Percentiles rank a stretch among this genome's conserved stretches.
These are phyloP conservation scores for Cyprinodon diabolis DNA, from an alignment of 2,797 vertebrate species.

Conservation along the genomic window DNA sequence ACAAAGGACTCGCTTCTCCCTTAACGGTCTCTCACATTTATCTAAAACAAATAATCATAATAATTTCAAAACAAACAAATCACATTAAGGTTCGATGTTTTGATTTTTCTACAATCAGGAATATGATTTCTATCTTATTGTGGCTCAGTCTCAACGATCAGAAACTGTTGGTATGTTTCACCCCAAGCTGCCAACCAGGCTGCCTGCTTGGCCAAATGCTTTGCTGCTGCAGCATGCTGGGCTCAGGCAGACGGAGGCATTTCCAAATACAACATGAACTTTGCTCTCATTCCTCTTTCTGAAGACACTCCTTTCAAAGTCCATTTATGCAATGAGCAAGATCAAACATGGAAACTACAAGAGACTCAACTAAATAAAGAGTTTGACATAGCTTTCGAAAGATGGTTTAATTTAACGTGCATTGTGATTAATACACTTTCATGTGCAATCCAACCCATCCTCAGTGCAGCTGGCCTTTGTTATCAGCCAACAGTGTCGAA, in stretches of 20 bases:
- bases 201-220: background rate
- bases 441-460: background rate
- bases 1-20: no score
- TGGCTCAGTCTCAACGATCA: background rate
- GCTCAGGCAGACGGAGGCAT: conserved; percentile 5
- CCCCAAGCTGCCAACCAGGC: conserved; percentile 1
- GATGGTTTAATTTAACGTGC: background rate
- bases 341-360: conserved; percentile 2
- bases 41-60: background rate
- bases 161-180: conserved; percentile 8
- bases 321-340: background rate
- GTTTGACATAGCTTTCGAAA: background rate
- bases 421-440: background rate
- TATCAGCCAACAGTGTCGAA: background rate
- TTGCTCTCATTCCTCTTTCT: conserved; percentile 23
- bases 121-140: background rate
- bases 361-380: background rate
- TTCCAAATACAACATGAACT: conserved; percentile 25
- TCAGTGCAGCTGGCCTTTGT: background rate
- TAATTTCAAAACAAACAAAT: background rate
- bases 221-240: conserved; percentile 8
- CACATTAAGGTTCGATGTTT: background rate
- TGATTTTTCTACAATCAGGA: background rate
- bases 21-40: background rate
- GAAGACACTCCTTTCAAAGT: background rate